phyloP scores from a whole-genome alignment of 1,140 invertebrate genomes.

The Triops longicaudatus region DNA sequence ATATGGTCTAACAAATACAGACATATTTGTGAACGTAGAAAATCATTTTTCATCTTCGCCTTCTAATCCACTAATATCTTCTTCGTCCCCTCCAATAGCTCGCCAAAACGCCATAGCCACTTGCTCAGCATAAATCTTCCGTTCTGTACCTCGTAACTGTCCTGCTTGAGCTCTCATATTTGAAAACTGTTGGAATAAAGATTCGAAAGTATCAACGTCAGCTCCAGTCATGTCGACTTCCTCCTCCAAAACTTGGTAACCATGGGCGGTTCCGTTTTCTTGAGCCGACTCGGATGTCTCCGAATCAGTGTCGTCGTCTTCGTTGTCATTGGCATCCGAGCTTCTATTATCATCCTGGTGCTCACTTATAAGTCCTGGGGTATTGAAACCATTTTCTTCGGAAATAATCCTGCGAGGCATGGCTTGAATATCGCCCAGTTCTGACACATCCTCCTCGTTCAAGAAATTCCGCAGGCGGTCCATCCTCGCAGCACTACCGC shows the following conservation, averaged over 20 bases:
- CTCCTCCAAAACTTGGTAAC: constrained; percentile 12
- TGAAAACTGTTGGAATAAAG: constrained; percentile 52
- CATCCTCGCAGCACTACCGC: background rate
- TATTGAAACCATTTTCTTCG: background rate
- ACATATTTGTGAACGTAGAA: background rate
- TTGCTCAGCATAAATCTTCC: constrained; percentile 63
- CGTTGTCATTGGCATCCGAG: constrained; percentile 11
- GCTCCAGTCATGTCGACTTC: constrained; percentile 30
- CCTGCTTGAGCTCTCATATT: constrained; percentile 59
- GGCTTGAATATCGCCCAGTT: background rate
- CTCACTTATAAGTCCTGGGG: background rate
- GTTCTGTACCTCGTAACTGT: constrained; percentile 51
- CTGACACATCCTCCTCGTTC: background rate
- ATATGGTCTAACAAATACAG: background rate
- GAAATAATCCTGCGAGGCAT: background rate
- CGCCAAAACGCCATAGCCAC: constrained; percentile 69
- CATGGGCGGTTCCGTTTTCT: constrained; percentile 10
- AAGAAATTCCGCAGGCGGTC: constrained; percentile 6
- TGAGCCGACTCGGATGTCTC: constrained; percentile 1
- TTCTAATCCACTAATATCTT: constrained; percentile 49
- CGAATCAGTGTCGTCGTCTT: constrained; percentile 8
- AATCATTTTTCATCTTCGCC: constrained; percentile 9
- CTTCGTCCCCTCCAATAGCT: constrained; percentile 63
- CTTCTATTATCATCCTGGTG: constrained; percentile 22
- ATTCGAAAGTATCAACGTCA: constrained; percentile 43